These are phyloP conservation scores for Podilymbus podiceps DNA, from an alignment of 2,113 vertebrate species.

Conservation along the genomic window DNA sequence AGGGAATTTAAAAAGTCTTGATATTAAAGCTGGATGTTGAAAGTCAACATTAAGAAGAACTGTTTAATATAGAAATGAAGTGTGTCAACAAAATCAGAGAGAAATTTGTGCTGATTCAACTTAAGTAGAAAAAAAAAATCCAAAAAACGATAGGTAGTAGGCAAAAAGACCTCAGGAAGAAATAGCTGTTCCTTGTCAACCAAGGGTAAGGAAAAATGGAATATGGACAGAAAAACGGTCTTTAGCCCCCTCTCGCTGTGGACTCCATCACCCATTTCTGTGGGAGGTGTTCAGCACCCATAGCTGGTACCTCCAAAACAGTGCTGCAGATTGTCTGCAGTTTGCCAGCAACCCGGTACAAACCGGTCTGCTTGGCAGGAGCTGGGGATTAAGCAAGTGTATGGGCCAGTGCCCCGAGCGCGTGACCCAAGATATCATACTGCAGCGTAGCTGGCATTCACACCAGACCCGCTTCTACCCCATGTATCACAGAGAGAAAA, in stretches of 20 bases:
- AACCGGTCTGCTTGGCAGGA: neutral
- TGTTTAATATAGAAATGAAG: neutral
- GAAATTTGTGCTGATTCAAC: neutral
- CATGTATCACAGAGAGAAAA: neutral
- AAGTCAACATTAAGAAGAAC: neutral
- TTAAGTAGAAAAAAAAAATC: neutral
- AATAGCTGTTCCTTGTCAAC: neutral
- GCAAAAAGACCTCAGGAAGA: neutral
- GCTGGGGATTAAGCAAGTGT: neutral
- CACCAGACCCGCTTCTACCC: neutral
- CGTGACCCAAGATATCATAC: neutral
- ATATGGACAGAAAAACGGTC: neutral
- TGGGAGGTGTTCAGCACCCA: neutral
- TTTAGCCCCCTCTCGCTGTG: neutral
- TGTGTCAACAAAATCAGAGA: fast-evolving
- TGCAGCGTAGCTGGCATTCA: neutral
- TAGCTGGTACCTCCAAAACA: neutral
- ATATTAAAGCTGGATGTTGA: neutral
- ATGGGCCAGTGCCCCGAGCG: fast-evolving
- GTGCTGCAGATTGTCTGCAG: neutral
- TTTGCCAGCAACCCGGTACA: neutral
- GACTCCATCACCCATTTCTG: neutral
- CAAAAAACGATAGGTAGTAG: neutral
- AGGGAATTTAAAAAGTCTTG: neutral
- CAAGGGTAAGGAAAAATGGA: neutral